Evolutionary conservation across 2,797 vertebrate genomes (phyloP).

Genomic region (Eidolon dupreanum): DNA sequence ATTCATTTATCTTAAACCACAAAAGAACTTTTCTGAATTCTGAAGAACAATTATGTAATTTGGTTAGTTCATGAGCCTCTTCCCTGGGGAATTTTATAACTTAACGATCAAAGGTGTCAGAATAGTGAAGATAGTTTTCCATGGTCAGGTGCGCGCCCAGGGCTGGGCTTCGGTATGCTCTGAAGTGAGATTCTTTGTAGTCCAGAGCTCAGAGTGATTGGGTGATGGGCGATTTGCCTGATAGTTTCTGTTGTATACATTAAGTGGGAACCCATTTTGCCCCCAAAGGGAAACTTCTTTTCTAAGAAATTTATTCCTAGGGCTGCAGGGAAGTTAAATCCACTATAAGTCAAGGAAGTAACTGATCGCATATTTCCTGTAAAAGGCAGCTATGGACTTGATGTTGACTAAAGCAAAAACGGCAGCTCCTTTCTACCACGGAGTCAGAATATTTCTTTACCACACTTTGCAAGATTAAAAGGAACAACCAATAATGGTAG

Average conservation of each 20-base stretch:
- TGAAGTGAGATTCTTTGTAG: neutral
- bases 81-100: constrained; percentile 41
- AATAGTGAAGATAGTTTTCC: neutral
- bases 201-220: neutral
- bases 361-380: constrained; percentile 82
- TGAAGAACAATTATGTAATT: constrained; percentile 61
- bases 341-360: constrained; percentile 81
- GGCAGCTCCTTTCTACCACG: constrained; percentile 28
- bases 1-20: constrained; percentile 59
- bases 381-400: constrained; percentile 76
- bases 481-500: neutral
- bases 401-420: constrained; percentile 73
- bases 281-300: constrained; percentile 82
- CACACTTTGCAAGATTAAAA: neutral
- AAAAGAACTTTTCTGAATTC: constrained; percentile 49
- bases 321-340: constrained; percentile 70
- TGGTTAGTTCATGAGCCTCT: constrained; percentile 48
- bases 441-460: neutral
- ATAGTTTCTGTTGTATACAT: constrained; percentile 47
- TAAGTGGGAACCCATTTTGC: constrained; percentile 53
- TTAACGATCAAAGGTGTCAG: neutral
- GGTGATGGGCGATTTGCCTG: neutral
- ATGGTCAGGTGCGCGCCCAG: neutral
- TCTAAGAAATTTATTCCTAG: constrained; percentile 82
- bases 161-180: neutral